Percentiles rank a stretch among this genome's conserved stretches.
phyloP scores from a whole-genome alignment of 2,113 vertebrate genomes.

The Heterotis niloticus region DNA sequence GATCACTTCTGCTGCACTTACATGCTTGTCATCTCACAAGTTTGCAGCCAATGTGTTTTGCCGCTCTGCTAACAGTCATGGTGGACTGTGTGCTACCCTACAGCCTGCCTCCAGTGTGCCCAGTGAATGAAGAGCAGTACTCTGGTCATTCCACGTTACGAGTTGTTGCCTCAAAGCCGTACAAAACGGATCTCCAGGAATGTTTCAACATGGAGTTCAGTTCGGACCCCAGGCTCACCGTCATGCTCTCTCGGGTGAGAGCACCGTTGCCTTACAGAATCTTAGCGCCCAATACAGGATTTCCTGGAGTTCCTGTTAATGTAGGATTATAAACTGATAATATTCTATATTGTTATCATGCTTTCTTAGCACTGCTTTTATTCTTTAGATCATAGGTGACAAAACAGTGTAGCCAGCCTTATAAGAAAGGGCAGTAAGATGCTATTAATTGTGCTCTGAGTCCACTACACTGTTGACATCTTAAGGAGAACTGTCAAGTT shows the following conservation, averaged over 20 bases:
- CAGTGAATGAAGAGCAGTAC: slow-evolving; percentile 32
- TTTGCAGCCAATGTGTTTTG: not conserved
- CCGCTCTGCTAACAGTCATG: not conserved
- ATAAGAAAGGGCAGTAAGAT: too few relatives aligned
- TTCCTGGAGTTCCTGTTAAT: too few relatives aligned
- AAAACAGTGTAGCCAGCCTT: too few relatives aligned
- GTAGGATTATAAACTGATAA: too few relatives aligned
- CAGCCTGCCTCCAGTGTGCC: slow-evolving; percentile 57
- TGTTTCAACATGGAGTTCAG: slow-evolving; percentile 56
- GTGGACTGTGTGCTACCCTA: slow-evolving; percentile 11
- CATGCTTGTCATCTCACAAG: not conserved
- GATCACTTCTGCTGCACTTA: too few relatives aligned
- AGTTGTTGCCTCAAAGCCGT: slow-evolving; percentile 35
- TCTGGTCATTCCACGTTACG: slow-evolving; percentile 30
- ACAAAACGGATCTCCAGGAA: slow-evolving; percentile 24
- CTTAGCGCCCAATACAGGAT: too few relatives aligned
- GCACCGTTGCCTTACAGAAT: not conserved
- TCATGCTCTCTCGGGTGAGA: slow-evolving; percentile 64
- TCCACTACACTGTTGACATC: too few relatives aligned
- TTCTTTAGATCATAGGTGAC: too few relatives aligned
- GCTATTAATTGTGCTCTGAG: too few relatives aligned
- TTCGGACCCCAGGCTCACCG: slow-evolving; percentile 56
- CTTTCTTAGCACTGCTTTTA: too few relatives aligned
- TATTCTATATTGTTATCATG: too few relatives aligned
- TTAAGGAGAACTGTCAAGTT: too few relatives aligned